Evolutionary conservation across 2,888 invertebrate species (phyloP).

Genomic region (Scotopteryx bipunctaria): DNA sequence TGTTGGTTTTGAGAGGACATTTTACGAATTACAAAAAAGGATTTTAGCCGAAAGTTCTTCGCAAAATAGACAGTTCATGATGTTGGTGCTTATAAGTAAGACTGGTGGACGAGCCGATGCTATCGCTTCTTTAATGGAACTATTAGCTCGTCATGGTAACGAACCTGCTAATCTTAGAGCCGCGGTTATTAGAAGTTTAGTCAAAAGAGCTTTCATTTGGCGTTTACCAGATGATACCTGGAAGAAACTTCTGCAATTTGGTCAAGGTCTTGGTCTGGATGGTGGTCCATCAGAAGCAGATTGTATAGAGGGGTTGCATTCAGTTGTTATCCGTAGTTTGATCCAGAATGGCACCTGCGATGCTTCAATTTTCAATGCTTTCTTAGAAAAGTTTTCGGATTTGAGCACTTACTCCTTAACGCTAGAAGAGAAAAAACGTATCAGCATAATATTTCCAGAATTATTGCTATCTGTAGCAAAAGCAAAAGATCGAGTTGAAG

Average conservation of each 20-base stretch:
- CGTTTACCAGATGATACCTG: slow-evolving; percentile 54
- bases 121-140: slow-evolving; percentile 49
- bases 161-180: slow-evolving; percentile 61
- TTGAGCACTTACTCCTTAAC: slow-evolving; percentile 53
- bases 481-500: slow-evolving; percentile 23
- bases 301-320: slow-evolving; percentile 63
- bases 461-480: slow-evolving; percentile 42
- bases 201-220: slow-evolving; percentile 61
- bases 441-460: slow-evolving; percentile 40
- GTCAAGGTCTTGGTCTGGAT: slow-evolving; percentile 59
- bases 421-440: slow-evolving; percentile 41
- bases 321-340: slow-evolving; percentile 55
- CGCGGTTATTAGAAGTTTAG: slow-evolving; percentile 61
- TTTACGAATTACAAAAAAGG: slow-evolving; percentile 54
- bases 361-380: slow-evolving; percentile 42
- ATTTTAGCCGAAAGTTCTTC: slow-evolving; percentile 49
- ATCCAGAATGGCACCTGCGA: slow-evolving; percentile 39
- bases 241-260: slow-evolving; percentile 54
- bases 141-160: slow-evolving; percentile 52
- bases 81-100: slow-evolving; percentile 67
- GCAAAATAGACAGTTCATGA: slow-evolving; percentile 59
- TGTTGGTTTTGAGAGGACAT: slow-evolving; percentile 51
- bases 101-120: slow-evolving; percentile 54
- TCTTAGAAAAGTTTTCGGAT: slow-evolving; percentile 49
- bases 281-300: slow-evolving; percentile 48